A percentile compares a stretch with the other conserved stretches of the same genome.
Evolutionary conservation across 1,140 invertebrate genomes (phyloP).

Genomic region (Berghia stephanieae): DNA sequence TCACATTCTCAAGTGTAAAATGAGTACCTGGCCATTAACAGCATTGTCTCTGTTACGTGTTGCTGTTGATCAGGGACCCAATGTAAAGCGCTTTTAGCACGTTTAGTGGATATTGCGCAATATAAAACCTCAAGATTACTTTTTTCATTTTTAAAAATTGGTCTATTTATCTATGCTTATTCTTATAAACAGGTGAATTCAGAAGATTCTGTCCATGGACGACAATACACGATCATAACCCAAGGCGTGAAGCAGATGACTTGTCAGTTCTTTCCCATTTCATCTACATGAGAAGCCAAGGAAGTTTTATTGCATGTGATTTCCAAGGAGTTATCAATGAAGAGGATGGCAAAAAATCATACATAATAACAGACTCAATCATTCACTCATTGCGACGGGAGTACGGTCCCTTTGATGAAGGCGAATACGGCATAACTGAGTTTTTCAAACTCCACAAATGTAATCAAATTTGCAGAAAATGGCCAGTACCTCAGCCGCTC

Average conservation of each 20-base stretch:
- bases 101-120: too few species aligned
- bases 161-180: too few species aligned
- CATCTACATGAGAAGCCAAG: conserved; percentile 18
- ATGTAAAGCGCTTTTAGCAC: too few species aligned
- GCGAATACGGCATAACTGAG: conserved; percentile 25
- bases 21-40: too few species aligned
- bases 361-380: conserved; percentile 30
- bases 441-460: conserved; percentile 35
- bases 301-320: conserved; percentile 20
- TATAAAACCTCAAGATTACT: too few species aligned
- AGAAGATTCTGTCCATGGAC: conserved; percentile 31
- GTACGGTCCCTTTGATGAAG: conserved; percentile 28
- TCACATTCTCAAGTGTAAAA: too few species aligned
- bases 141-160: too few species aligned
- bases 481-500: conserved; percentile 25
- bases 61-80: too few species aligned
- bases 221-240: too few species aligned
- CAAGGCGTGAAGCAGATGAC: conserved; percentile 19
- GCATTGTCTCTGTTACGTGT: too few species aligned
- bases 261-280: conserved; percentile 26
- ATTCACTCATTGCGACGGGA: conserved; percentile 14
- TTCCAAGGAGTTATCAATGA: conserved; percentile 21
- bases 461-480: conserved; percentile 18
- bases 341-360: neutral
- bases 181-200: too few species aligned